Evolutionary conservation across 2,888 invertebrate genomes (phyloP).

Genomic region (Papilio elwesi): DNA sequence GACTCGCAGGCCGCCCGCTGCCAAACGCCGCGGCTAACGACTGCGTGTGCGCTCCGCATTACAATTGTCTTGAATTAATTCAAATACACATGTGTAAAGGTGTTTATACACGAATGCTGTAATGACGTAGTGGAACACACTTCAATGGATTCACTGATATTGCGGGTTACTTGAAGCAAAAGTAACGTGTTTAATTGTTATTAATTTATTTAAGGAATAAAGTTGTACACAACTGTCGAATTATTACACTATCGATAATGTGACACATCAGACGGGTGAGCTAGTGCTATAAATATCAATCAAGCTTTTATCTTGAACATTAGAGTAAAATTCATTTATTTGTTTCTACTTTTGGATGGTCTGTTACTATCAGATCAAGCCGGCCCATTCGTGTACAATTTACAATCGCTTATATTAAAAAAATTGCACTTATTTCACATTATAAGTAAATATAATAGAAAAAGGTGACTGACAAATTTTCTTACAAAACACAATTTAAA

Average conservation of each 20-base stretch:
- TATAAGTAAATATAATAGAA: constrained; percentile 25
- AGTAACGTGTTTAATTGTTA: background rate
- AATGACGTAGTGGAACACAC: background rate
- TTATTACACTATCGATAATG: too few species aligned
- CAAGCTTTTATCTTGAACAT: too few species aligned
- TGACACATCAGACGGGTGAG: too few species aligned
- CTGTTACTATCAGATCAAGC: too few species aligned
- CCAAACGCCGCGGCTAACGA: constrained; percentile 37
- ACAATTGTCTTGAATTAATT: constrained; percentile 38
- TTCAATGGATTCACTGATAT: too few species aligned
- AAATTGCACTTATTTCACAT: background rate
- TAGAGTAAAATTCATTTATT: too few species aligned
- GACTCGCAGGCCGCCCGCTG: constrained; percentile 12
- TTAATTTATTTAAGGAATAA: too few species aligned
- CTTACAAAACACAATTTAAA: constrained; percentile 52
- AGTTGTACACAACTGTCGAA: too few species aligned
- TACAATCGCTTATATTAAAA: background rate
- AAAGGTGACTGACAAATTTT: constrained; percentile 43
- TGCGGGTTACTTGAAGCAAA: background rate
- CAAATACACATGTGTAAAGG: constrained; percentile 30
- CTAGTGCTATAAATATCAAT: too few species aligned
- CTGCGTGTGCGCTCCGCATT: constrained; percentile 38
- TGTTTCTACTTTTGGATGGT: too few species aligned
- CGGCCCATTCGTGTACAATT: too few species aligned
- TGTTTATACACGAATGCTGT: constrained; percentile 16